phyloP scores from a whole-genome alignment of 2,888 invertebrate genomes.

The Parnassius glacialis region DNA sequence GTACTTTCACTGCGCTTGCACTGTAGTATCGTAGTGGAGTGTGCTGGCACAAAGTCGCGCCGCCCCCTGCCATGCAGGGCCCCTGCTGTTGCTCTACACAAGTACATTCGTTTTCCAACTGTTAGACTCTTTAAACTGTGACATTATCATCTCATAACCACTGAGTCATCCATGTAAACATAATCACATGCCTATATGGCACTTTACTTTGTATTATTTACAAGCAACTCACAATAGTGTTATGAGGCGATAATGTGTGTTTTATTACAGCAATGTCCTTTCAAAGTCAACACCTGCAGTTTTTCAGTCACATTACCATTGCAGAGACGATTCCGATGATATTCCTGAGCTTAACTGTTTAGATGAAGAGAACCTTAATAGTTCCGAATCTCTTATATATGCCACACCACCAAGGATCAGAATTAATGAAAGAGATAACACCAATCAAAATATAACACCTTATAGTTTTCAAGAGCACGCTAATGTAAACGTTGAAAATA shows the following conservation, averaged over 20 bases:
- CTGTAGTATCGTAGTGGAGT: no score
- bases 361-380: neutral
- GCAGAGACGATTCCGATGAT: slow-evolving; percentile 48
- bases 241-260: slow-evolving; percentile 56
- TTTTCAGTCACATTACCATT: slow-evolving; percentile 56
- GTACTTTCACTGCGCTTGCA: no score
- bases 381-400: neutral
- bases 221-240: neutral
- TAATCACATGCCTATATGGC: neutral
- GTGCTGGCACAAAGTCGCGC: no score
- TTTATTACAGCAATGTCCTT: slow-evolving; percentile 57
- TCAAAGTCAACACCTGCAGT: slow-evolving; percentile 66
- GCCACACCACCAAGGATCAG: neutral
- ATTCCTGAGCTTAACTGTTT: neutral
- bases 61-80: no score
- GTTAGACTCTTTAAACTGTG: no score
- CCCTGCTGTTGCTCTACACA: no score
- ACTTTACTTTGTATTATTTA: neutral
- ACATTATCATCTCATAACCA: slow-evolving; percentile 32
- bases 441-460: slow-evolving; percentile 1
- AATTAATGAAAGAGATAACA: slow-evolving; percentile 11
- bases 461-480: slow-evolving; percentile 1
- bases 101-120: no score
- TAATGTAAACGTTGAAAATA: neutral
- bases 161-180: slow-evolving; percentile 3